Evolutionary conservation across 2,888 invertebrate genomes (phyloP).

Genomic region (Liodrosophila aerea): DNA sequence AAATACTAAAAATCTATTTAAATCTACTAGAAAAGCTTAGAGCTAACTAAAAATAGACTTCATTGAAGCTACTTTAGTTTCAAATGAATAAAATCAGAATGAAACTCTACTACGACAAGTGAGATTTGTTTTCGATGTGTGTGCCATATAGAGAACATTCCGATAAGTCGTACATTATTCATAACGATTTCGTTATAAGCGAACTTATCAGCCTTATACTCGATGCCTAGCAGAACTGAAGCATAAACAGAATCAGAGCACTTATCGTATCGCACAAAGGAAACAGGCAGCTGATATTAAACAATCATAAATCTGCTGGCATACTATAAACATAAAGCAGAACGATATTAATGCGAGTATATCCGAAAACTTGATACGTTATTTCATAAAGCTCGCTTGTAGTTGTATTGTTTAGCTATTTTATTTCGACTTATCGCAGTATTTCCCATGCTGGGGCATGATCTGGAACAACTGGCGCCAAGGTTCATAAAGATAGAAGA

Average conservation of each 20-base stretch:
- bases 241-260: constrained; percentile 13
- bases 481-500: constrained; percentile 25
- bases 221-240: constrained; percentile 6
- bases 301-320: constrained; percentile 18
- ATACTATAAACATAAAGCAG: constrained; percentile 8
- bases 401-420: constrained; percentile 8
- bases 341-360: constrained; percentile 34
- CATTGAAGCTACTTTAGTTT: too few relatives aligned
- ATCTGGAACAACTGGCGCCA: constrained; percentile 46
- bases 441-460: constrained; percentile 22
- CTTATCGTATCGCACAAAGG: constrained; percentile 41
- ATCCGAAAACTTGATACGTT: constrained; percentile 12
- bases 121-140: too few relatives aligned
- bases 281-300: constrained; percentile 15
- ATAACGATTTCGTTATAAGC: constrained; percentile 29
- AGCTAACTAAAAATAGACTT: too few relatives aligned
- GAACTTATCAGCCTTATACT: constrained; percentile 29
- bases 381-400: constrained; percentile 16
- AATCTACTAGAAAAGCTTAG: too few relatives aligned
- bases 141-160: not conserved
- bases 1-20: too few relatives aligned
- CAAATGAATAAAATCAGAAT: too few relatives aligned
- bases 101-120: too few relatives aligned
- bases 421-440: constrained; percentile 26
- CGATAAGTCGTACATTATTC: constrained; percentile 59